A percentile compares a stretch with the other conserved stretches of the same genome.
Conservation (phyloP, 1,140 invertebrate genomes). For the Ganaspis sp. region DNA sequence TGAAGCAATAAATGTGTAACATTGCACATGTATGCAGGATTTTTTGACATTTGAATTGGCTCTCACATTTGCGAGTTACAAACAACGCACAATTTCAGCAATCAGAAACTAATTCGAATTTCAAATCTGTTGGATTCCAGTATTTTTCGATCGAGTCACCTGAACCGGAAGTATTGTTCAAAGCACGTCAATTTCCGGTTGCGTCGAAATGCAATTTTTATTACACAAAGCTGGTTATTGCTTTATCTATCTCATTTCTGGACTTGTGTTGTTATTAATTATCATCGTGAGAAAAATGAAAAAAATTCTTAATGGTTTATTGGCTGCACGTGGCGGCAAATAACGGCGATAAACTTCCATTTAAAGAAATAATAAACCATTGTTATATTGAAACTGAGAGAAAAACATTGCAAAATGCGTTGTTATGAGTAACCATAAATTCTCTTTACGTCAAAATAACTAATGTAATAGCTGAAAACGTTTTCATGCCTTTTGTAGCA, state of each 20-base stretch:
- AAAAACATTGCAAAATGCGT: background rate
- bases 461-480: background rate
- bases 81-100: conserved; percentile 52
- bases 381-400: background rate
- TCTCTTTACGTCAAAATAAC: background rate
- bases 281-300: conserved; percentile 9
- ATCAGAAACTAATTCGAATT: conserved; percentile 55
- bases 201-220: conserved; percentile 33
- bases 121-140: conserved; percentile 53
- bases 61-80: conserved; percentile 37
- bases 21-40: conserved; percentile 27
- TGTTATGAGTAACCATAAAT: background rate
- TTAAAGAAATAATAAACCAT: background rate
- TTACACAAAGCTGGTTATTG: conserved; percentile 18
- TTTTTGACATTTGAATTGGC: conserved; percentile 50
- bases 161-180: conserved; percentile 46
- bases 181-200: conserved; percentile 42
- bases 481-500: background rate
- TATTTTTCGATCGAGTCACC: conserved; percentile 56
- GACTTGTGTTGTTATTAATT: background rate
- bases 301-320: background rate
- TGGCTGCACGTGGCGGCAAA: background rate
- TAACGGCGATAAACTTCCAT: conserved; percentile 8
- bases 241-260: conserved; percentile 31
- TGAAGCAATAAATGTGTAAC: no score